These are phyloP conservation scores for Megalops cyprinoides DNA, from an alignment of 2,797 vertebrate genomes.

Conservation along the genomic window DNA sequence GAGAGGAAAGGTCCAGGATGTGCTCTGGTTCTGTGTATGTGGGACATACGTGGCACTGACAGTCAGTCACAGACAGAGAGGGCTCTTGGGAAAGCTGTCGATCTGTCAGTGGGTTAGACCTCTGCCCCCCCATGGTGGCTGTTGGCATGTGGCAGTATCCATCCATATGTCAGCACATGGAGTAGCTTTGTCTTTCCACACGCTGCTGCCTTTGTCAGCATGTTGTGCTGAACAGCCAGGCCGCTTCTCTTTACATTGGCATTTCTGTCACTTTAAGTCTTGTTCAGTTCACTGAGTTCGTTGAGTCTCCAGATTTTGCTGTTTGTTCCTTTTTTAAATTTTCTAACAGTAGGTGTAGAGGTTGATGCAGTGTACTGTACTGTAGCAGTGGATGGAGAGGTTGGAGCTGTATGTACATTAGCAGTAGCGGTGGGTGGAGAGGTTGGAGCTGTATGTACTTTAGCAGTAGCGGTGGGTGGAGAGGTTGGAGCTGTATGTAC, in stretches of 20 bases:
- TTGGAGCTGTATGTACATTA: too few relatives aligned
- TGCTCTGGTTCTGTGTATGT: too few relatives aligned
- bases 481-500: too few relatives aligned
- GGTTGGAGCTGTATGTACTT: too few relatives aligned
- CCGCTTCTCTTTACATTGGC: neutral
- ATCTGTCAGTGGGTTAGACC: neutral
- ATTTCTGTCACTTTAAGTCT: neutral
- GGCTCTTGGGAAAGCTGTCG: neutral
- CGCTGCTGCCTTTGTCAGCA: neutral
- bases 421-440: too few relatives aligned
- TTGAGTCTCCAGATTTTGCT: too few relatives aligned
- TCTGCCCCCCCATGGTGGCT: neutral
- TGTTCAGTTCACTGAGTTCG: too few relatives aligned
- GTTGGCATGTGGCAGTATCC: neutral
- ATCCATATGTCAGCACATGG: neutral
- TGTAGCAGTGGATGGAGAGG: too few relatives aligned
- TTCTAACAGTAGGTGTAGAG: too few relatives aligned
- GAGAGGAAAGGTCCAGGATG: slow-evolving; percentile 14
- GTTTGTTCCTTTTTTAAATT: too few relatives aligned
- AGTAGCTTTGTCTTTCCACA: neutral
- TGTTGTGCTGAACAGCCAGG: neutral
- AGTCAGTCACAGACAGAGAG: neutral
- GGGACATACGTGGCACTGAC: neutral
- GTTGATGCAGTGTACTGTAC: too few relatives aligned
- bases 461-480: too few relatives aligned